phyloP scores from a whole-genome alignment of 1,140 invertebrate species.

The Copidosoma floridanum region DNA sequence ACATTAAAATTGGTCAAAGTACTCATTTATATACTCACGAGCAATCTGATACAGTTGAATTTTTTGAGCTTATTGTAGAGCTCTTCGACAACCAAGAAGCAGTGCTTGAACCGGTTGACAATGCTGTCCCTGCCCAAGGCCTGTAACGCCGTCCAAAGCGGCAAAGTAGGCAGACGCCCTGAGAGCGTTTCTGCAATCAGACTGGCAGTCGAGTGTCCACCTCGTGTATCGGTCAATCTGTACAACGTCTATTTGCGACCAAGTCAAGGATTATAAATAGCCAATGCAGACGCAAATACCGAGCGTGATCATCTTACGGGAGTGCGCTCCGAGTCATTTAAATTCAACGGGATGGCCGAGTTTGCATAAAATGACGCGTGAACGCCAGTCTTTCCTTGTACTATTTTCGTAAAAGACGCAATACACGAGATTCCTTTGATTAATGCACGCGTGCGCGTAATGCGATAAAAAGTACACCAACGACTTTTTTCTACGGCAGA shows the following conservation, averaged over 20 bases:
- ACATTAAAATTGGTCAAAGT: no score
- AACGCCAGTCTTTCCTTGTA: background rate
- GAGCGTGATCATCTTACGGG: background rate
- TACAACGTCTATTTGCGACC: conserved; percentile 56
- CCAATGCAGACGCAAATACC: background rate
- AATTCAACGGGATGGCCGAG: background rate
- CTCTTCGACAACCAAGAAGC: conserved; percentile 74
- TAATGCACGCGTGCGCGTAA: no score
- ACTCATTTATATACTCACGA: no score
- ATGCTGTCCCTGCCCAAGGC: conserved; percentile 75
- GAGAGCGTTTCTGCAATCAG: conserved; percentile 63
- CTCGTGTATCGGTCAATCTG: conserved; percentile 56
- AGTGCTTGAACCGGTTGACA: conserved; percentile 67
- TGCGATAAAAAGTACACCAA: no score
- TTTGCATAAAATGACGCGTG: background rate
- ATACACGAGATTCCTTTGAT: no score
- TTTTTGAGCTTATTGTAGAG: conserved; percentile 71
- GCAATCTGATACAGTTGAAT: conserved; percentile 68
- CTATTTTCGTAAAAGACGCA: conserved; percentile 5
- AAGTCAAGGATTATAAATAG: conserved; percentile 20
- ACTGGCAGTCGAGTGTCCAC: conserved; percentile 58
- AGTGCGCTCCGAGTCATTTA: background rate
- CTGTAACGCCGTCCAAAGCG: conserved; percentile 80
- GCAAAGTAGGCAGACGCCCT: conserved; percentile 71
- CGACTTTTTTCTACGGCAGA: no score